Conservation (phyloP, 2,888 invertebrate species). For the Steinernema hermaphroditum region DNA sequence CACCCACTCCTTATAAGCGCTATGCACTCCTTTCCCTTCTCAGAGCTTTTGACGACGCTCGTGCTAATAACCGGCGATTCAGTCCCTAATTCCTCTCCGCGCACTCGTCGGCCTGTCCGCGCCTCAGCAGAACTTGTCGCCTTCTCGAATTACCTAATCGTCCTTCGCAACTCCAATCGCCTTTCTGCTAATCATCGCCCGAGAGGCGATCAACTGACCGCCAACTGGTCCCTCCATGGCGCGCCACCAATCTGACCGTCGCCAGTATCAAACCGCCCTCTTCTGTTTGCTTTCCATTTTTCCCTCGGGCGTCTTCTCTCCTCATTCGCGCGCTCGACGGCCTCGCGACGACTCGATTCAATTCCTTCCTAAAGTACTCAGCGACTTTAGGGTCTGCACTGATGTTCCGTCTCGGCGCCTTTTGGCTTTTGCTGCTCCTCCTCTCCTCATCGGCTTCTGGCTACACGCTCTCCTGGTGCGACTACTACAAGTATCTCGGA, state of each 20-base stretch:
- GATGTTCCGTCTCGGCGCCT: too few relatives aligned
- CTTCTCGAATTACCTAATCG: not conserved
- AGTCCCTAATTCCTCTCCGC: too few relatives aligned
- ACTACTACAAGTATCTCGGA: too few relatives aligned
- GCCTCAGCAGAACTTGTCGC: too few relatives aligned
- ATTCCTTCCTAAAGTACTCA: not conserved
- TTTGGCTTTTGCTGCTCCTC: not conserved
- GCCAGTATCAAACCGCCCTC: constrained; percentile 16
- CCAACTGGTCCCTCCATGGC: constrained; percentile 18
- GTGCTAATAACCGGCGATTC: too few relatives aligned
- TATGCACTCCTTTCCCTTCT: too few relatives aligned
- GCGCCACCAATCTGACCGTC: not conserved
- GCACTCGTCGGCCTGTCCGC: not conserved
- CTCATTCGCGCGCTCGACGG: not conserved
- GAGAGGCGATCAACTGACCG: not conserved
- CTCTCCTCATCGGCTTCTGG: not conserved
- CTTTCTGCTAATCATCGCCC: not conserved
- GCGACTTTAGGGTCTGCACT: too few relatives aligned
- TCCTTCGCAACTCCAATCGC: not conserved
- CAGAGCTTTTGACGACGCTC: too few relatives aligned
- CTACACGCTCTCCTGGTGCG: too few relatives aligned
- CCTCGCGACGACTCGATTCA: not conserved
- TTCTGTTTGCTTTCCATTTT: constrained; percentile 12
- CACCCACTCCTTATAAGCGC: too few relatives aligned
- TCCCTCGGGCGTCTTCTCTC: not conserved